These are phyloP conservation scores for Hipparchia sbordonii DNA, from an alignment of 2,888 invertebrate genomes.

Conservation along the genomic window DNA sequence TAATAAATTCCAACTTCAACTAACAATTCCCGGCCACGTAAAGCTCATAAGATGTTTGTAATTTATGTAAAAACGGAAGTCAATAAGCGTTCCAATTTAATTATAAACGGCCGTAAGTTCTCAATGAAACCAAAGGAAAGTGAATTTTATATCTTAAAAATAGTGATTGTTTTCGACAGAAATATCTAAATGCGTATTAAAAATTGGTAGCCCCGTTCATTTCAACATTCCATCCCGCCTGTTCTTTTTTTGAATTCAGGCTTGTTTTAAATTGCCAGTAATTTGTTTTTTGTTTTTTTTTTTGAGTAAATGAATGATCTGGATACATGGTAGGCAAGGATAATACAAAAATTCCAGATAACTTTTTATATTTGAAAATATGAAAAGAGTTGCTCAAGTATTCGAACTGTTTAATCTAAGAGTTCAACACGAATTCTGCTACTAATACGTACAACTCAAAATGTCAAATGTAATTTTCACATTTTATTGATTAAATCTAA, in stretches of 20 bases:
- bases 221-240: constrained; percentile 71
- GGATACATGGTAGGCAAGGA: background rate
- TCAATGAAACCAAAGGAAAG: constrained; percentile 43
- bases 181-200: constrained; percentile 59
- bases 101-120: constrained; percentile 42
- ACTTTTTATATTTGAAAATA: background rate
- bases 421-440: no score
- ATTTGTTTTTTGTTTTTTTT: constrained; percentile 71
- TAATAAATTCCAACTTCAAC: constrained; percentile 36
- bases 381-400: background rate
- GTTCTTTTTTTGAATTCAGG: constrained; percentile 73
- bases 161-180: constrained; percentile 56
- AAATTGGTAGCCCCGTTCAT: constrained; percentile 71
- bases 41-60: constrained; percentile 33
- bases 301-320: constrained; percentile 41
- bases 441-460: no score
- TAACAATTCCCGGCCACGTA: constrained; percentile 32
- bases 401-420: background rate
- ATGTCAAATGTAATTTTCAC: no score
- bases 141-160: constrained; percentile 48
- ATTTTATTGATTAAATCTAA: no score
- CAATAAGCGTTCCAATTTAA: constrained; percentile 40
- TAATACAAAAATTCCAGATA: background rate
- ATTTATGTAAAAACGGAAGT: constrained; percentile 56
- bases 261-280: constrained; percentile 72